A percentile compares a stretch with the other conserved stretches of the same genome.
Conservation (phyloP, 2,888 invertebrate species). For the Nephrotoma guestfalica region DNA sequence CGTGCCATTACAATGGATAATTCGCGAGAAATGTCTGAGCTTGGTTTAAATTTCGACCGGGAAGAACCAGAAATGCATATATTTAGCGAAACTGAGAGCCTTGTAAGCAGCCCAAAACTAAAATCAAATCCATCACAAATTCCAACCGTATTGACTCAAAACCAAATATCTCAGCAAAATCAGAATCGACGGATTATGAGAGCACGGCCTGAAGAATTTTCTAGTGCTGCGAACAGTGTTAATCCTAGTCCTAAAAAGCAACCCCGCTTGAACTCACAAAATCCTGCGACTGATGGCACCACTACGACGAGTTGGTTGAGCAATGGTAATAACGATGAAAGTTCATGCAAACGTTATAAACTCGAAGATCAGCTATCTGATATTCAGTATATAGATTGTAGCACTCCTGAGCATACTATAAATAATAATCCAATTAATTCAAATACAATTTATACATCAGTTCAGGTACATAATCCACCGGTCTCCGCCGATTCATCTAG, state of each 20-base stretch:
- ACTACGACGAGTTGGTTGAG: slow-evolving; percentile 14
- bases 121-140: slow-evolving; percentile 24
- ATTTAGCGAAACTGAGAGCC: slow-evolving; percentile 74
- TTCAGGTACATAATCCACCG: slow-evolving; percentile 30
- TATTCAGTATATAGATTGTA: slow-evolving; percentile 69
- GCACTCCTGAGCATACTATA: slow-evolving; percentile 47
- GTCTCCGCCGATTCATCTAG: slow-evolving; percentile 14
- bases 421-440: slow-evolving; percentile 8
- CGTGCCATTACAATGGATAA: slow-evolving; percentile 26
- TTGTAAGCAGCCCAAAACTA: slow-evolving; percentile 41
- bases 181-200: slow-evolving; percentile 36
- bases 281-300: not conserved
- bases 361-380: slow-evolving; percentile 66
- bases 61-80: slow-evolving; percentile 77
- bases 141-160: not conserved
- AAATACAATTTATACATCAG: slow-evolving; percentile 26
- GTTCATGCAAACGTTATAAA: slow-evolving; percentile 47
- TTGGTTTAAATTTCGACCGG: slow-evolving; percentile 67
- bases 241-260: slow-evolving; percentile 49
- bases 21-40: slow-evolving; percentile 61
- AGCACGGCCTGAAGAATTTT: slow-evolving; percentile 40
- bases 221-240: slow-evolving; percentile 37
- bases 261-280: slow-evolving; percentile 34
- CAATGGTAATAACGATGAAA: slow-evolving; percentile 28
- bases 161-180: slow-evolving; percentile 20